Base-by-base conservation (phyloP, 2,113 vertebrate species). In the Alethe castanea region DNA sequence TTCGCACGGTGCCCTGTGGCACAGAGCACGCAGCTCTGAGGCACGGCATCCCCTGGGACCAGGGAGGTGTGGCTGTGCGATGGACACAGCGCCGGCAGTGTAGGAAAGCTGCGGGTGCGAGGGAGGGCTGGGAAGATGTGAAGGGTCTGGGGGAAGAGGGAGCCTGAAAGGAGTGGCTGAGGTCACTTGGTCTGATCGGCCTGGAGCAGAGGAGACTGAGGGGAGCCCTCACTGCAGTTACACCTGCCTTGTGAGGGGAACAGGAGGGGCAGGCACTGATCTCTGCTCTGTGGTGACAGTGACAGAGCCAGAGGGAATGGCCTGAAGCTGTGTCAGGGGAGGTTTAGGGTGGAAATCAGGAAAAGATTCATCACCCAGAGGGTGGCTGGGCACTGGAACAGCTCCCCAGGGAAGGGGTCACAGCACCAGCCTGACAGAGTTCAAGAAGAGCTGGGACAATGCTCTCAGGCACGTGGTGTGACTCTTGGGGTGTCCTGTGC, bases 391-490 rank as follows among this genome's bases (percentile, higher is more conserved):
- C 52, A 42, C 42, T 50, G 52, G 19, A 65, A 40, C 24, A 65
- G 19, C 60, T 65, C 6, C 19, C 4, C 35, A 48, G 35, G 29
- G 24, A 1, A 66, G 19, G 13, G 29, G 8, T 19, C n/a, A 48
- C 50, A 73, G 40, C 8, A 28, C 14, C 57, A 72, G n/a, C n/a
- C 40, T 15, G 23, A 47, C n/a, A 56, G 69, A 85, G 31, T 0
- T 48, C 42, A n/a, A 29, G 29, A 25, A 42, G 13, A 0, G 0
- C 1, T 20, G 17, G 35, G 5, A 57, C 10, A 50, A 9, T 9
- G 5, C 35, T 59, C 13, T 50, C 0, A 2, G 25, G 44, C 2
- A 6, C 25, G 5, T 5, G 25, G 35, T 40, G 19, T 59, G 35
- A 50, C 11, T 25, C 54, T 11, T 50, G 35, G 35, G 8, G 29